Base-by-base conservation (phyloP, 2,797 vertebrate genomes). In the Lates japonicus region DNA sequence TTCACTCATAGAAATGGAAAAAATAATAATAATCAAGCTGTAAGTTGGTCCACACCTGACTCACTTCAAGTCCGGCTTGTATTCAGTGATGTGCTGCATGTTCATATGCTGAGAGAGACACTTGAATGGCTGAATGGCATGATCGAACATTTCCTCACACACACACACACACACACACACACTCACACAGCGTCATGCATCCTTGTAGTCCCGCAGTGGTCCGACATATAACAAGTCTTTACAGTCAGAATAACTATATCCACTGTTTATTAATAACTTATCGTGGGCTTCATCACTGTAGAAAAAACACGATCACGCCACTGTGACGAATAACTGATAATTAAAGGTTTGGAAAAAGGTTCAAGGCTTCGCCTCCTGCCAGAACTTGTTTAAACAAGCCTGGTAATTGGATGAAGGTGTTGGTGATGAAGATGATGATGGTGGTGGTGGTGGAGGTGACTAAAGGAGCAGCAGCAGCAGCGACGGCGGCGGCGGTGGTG, bases 381-480 rank as follows among this genome's bases (percentile, higher is more conserved):
- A 86, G 80, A 92, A 90, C 88, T 90, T 91, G 88, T 87, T 90
- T 84, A 76, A 90, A 85, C 86, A 77, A 90, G 90, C 82, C 85
- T 86, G 91, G 78, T 93, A 93, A 93, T 92, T 93, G 93, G 91
- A 91, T 84, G 91, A 84, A 91, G 88, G 87, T 84, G 92, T 78
- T 59, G 81, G 72, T 86, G 90, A 93, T 91, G 91, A 87, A 79
- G 90, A 87, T 78, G 92, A 87, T 86, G 87, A 61, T 57, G 74
- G 69, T 82, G 84, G 76, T 89, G 92, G 58, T 79, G 87, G 67
- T 58, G 74, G 59, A 80, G 83, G 82, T 90, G 92, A 93, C 87
- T 91, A 87, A 92, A 89, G 84, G 85, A 77, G 54, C 10, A 78
- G 80, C 84, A 69, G 79, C 65, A 66, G 60, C 60, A 25, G 55